These are phyloP conservation scores for Scarus forsteni DNA, from an alignment of 2,797 vertebrate species.

Conservation along the genomic window DNA sequence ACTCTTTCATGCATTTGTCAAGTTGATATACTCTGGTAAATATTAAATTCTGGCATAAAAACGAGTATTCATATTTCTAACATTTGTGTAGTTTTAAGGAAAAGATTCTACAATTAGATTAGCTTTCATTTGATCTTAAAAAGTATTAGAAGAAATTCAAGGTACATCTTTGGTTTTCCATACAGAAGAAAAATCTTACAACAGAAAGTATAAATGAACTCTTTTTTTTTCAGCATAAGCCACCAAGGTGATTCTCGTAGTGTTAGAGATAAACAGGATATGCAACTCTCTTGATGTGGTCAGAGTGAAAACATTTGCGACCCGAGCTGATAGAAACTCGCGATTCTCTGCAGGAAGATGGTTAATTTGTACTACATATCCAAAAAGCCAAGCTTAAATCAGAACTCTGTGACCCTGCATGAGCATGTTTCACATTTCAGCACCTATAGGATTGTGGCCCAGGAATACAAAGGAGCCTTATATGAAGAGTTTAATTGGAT, in stretches of 20 bases:
- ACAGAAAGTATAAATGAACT: background rate
- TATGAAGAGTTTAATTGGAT: too few relatives aligned
- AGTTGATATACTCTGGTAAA: too few relatives aligned
- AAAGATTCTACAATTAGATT: too few relatives aligned
- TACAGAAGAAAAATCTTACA: background rate
- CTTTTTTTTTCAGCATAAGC: slow-evolving; percentile 1
- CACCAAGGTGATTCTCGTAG: slow-evolving; percentile 61
- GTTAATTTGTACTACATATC: slow-evolving; percentile 17
- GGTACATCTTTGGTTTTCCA: background rate
- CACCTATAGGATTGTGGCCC: background rate
- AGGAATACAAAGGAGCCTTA: too few relatives aligned
- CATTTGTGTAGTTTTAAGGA: too few relatives aligned
- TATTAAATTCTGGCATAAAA: too few relatives aligned
- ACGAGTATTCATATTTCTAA: too few relatives aligned
- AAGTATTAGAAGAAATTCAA: too few relatives aligned
- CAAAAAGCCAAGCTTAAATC: slow-evolving; percentile 11
- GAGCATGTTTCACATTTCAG: background rate
- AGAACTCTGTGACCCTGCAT: background rate
- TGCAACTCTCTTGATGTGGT: slow-evolving; percentile 74
- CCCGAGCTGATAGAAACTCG: slow-evolving; percentile 21
- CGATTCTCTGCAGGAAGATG: slow-evolving; percentile 26
- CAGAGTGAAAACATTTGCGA: slow-evolving; percentile 53
- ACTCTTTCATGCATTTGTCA: too few relatives aligned
- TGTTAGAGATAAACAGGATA: slow-evolving; percentile 76
- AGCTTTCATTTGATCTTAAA: too few relatives aligned